Percentiles rank a stretch among this genome's conserved stretches.
Evolutionary conservation across 2,888 invertebrate genomes (phyloP).

Genomic region (Epirrhoe tristata): DNA sequence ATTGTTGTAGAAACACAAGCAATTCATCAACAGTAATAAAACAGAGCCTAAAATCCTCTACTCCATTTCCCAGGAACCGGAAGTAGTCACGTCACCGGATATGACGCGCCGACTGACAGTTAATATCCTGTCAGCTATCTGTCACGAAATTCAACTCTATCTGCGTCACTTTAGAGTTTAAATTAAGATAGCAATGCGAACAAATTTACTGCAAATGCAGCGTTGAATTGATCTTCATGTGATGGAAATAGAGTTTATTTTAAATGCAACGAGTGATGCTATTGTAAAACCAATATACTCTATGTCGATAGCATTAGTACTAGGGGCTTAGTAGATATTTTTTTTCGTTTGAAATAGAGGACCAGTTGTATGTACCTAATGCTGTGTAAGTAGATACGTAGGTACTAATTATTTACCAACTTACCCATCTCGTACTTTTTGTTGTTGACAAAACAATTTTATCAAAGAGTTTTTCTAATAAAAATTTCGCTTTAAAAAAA

Average conservation of each 20-base stretch:
- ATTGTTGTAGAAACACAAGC: neutral
- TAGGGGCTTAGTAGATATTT: too few relatives aligned
- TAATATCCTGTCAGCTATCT: slow-evolving; percentile 57
- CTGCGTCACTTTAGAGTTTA: neutral
- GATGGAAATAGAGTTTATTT: neutral
- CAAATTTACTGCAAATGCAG: neutral
- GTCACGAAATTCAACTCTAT: neutral
- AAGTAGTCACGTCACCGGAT: slow-evolving; percentile 70
- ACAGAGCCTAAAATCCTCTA: slow-evolving; percentile 20
- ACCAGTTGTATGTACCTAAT: too few relatives aligned
- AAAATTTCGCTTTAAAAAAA: neutral
- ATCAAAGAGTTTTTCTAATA: too few relatives aligned
- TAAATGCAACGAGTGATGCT: neutral
- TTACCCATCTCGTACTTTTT: too few relatives aligned
- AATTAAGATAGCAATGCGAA: neutral
- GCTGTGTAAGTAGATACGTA: too few relatives aligned
- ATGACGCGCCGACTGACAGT: slow-evolving; percentile 66
- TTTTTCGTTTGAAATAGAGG: too few relatives aligned
- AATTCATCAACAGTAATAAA: neutral
- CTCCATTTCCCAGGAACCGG: slow-evolving; percentile 55
- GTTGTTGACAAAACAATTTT: too few relatives aligned
- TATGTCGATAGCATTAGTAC: neutral
- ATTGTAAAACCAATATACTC: neutral
- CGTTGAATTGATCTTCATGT: neutral
- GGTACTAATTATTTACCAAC: too few relatives aligned